Evolutionary conservation across 2,888 invertebrate species (phyloP).

Genomic region (Eugnorisma glareosa): DNA sequence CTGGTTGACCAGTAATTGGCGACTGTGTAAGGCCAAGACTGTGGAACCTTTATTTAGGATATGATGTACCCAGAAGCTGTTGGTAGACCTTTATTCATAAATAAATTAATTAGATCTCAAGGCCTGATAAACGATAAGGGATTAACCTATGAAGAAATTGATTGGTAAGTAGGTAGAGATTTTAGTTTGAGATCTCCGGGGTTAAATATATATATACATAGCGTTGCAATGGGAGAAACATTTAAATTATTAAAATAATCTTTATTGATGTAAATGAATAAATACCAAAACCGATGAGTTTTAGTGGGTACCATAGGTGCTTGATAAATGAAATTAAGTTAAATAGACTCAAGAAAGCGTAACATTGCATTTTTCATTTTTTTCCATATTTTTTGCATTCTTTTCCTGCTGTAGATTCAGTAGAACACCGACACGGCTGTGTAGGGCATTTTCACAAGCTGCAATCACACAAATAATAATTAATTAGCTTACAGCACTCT

Average conservation of each 20-base stretch:
- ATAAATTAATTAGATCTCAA: too few species aligned
- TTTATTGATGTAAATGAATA: background rate
- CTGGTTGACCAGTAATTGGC: too few species aligned
- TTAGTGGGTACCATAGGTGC: background rate
- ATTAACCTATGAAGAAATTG: background rate
- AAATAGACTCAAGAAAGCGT: background rate
- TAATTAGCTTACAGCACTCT: background rate
- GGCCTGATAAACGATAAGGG: background rate
- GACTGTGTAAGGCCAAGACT: too few species aligned
- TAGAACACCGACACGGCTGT: constrained; percentile 42
- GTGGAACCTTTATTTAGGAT: too few species aligned
- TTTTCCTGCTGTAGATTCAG: constrained; percentile 6
- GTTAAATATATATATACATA: too few species aligned
- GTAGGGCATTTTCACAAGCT: constrained; percentile 48
- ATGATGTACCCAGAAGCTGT: too few species aligned
- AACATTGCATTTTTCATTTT: background rate
- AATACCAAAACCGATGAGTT: background rate
- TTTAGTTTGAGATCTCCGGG: background rate
- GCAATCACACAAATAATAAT: constrained; percentile 16
- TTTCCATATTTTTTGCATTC: too few species aligned
- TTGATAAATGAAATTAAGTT: background rate
- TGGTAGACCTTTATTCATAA: too few species aligned
- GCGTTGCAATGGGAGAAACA: background rate
- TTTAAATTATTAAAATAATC: background rate
- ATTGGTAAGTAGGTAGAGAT: background rate